Percentiles rank a stretch among this genome's conserved stretches.
These are phyloP conservation scores for Brachyrhaphis roseni DNA, from an alignment of 2,797 vertebrate genomes.

Conservation along the genomic window DNA sequence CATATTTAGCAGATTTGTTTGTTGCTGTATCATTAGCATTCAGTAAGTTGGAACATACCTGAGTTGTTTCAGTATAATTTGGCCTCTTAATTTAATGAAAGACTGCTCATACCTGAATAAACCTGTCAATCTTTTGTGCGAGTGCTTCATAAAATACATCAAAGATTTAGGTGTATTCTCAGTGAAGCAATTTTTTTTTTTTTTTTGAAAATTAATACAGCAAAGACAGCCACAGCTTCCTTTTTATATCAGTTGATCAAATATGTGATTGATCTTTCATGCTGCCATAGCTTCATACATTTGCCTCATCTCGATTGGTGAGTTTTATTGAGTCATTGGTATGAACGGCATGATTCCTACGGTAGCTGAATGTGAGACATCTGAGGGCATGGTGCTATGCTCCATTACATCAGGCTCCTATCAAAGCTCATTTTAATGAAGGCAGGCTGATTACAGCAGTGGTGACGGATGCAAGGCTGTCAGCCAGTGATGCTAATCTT, in stretches of 20 bases:
- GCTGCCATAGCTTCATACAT: slow-evolving; percentile 32
- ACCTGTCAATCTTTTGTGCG: background rate
- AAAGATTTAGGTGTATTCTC: background rate
- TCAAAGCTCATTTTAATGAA: slow-evolving; percentile 71
- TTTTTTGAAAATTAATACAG: background rate
- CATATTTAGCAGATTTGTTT: background rate
- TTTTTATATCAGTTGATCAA: slow-evolving; percentile 24
- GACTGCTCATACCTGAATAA: background rate
- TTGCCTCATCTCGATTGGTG: slow-evolving; percentile 47
- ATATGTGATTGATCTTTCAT: slow-evolving; percentile 17
- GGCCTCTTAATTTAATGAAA: background rate
- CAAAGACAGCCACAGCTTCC: slow-evolving; percentile 3
- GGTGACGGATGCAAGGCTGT: slow-evolving; percentile 67
- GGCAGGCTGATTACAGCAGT: slow-evolving; percentile 61
- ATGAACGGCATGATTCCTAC: slow-evolving; percentile 54
- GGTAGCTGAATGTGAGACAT: slow-evolving; percentile 62
- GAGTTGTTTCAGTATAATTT: background rate
- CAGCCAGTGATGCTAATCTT: slow-evolving; percentile 68
- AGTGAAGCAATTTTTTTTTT: background rate
- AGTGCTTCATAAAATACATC: background rate
- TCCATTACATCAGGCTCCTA: slow-evolving; percentile 65
- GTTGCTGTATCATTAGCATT: background rate
- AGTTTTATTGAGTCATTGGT: slow-evolving; percentile 39
- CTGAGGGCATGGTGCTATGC: slow-evolving; percentile 56
- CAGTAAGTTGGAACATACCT: background rate